phyloP scores from a whole-genome alignment of 2,888 invertebrate genomes.

The Adineta ricciae region DNA sequence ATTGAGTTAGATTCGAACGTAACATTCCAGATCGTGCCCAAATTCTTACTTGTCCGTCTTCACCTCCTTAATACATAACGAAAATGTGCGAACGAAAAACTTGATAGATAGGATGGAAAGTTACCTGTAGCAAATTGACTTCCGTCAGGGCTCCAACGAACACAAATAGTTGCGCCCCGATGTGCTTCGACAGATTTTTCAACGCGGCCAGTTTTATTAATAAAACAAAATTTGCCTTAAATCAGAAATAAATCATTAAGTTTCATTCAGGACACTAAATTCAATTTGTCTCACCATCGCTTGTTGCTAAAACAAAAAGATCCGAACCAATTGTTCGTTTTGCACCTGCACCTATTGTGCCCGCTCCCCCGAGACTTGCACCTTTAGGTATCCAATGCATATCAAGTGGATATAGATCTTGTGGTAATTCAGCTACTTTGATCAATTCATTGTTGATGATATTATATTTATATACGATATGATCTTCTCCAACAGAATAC shows the following conservation, averaged over 20 bases:
- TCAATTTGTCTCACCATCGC: conserved; percentile 66
- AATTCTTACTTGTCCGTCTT: conserved; percentile 88
- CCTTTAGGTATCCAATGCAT: conserved; percentile 73
- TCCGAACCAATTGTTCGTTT: conserved; percentile 56
- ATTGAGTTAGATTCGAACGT: conserved; percentile 74
- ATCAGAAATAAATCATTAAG: background rate
- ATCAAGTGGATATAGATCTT: conserved; percentile 75
- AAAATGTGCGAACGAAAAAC: background rate
- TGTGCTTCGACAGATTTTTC: conserved; percentile 88
- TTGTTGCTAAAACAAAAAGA: conserved; percentile 71
- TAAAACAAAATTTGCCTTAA: conserved; percentile 70
- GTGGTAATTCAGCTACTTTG: conserved; percentile 65
- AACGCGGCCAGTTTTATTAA: conserved; percentile 75
- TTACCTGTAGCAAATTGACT: conserved; percentile 69
- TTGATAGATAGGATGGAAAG: background rate
- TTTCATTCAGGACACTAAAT: background rate
- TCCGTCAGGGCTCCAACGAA: conserved; percentile 87
- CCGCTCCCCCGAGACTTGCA: conserved; percentile 41
- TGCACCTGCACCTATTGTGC: background rate
- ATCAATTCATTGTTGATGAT: conserved; percentile 64
- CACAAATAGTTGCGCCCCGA: conserved; percentile 70
- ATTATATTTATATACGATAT: conserved; percentile 66
- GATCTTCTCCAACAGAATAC: conserved; percentile 86
- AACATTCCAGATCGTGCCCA: conserved; percentile 90
- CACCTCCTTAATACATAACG: conserved; percentile 60